Percentiles rank a stretch among this genome's conserved stretches.
These are phyloP conservation scores for Sphecodes monilicornis DNA, from an alignment of 2,888 invertebrate genomes.

Conservation along the genomic window DNA sequence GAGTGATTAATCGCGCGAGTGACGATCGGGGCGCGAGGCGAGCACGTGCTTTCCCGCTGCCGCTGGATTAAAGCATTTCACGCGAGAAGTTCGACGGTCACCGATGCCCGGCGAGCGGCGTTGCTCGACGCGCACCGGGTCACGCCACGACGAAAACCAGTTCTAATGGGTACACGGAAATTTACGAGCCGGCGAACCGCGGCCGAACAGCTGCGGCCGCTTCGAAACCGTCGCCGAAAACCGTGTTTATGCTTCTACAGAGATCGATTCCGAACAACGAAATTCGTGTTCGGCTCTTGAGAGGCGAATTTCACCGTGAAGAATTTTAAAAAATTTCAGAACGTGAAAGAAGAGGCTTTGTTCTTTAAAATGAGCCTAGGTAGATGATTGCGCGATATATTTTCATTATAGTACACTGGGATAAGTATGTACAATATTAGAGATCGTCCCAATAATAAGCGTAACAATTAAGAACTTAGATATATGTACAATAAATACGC, in stretches of 20 bases:
- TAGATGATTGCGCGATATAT: too few relatives aligned
- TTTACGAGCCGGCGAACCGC: conserved; percentile 11
- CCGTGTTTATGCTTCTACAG: not conserved
- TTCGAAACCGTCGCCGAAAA: not conserved
- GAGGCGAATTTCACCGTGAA: too few relatives aligned
- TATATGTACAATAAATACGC: too few relatives aligned
- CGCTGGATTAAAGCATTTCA: conserved; percentile 65
- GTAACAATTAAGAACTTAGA: too few relatives aligned
- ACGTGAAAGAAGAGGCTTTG: too few relatives aligned
- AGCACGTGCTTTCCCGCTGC: conserved; percentile 56
- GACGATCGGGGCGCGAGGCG: conserved; percentile 33
- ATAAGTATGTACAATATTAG: too few relatives aligned
- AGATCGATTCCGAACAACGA: not conserved
- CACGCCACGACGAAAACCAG: conserved; percentile 41
- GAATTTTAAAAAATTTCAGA: too few relatives aligned
- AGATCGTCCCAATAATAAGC: too few relatives aligned
- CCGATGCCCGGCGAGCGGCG: conserved; percentile 12
- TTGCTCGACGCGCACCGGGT: conserved; percentile 8
- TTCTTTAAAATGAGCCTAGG: too few relatives aligned
- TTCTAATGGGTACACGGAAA: conserved; percentile 41
- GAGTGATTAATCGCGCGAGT: conserved; percentile 75
- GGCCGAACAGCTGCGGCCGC: not conserved
- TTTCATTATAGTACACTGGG: too few relatives aligned
- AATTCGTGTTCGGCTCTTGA: too few relatives aligned
- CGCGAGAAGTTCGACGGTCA: conserved; percentile 54